phyloP scores from a whole-genome alignment of 2,888 invertebrate genomes.

The Megamerina dolium region DNA sequence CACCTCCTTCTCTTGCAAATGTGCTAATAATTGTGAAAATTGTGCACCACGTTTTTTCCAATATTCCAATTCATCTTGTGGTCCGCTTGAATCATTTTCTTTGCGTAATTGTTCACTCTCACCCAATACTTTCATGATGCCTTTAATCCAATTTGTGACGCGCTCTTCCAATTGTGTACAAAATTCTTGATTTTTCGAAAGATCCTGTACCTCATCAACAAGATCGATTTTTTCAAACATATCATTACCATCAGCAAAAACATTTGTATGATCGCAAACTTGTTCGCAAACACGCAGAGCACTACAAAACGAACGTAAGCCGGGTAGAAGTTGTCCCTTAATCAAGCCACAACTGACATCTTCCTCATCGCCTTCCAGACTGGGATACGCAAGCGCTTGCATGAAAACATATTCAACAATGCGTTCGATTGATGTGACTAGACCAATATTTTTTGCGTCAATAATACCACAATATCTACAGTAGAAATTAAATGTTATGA shows the following conservation, averaged over 20 bases:
- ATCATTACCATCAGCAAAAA: conserved; percentile 68
- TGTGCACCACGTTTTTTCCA: conserved; percentile 94
- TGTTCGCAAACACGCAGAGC: conserved; percentile 83
- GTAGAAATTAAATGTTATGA: neutral
- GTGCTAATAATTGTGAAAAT: conserved; percentile 78
- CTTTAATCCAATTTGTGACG: conserved; percentile 73
- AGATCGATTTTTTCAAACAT: conserved; percentile 58
- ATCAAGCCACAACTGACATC: conserved; percentile 73
- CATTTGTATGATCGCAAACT: conserved; percentile 69
- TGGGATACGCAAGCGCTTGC: conserved; percentile 80
- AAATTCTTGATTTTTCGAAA: conserved; percentile 62
- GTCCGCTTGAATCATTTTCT: conserved; percentile 87
- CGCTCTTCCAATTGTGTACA: conserved; percentile 64
- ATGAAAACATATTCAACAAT: conserved; percentile 85
- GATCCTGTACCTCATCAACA: conserved; percentile 63
- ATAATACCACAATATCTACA: conserved; percentile 71
- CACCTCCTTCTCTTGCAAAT: conserved; percentile 70
- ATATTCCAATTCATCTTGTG: conserved; percentile 91
- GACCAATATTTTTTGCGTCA: conserved; percentile 69
- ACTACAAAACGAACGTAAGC: conserved; percentile 79
- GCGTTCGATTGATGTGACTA: conserved; percentile 81
- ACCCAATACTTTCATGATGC: conserved; percentile 74
- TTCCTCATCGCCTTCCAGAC: conserved; percentile 74
- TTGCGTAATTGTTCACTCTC: conserved; percentile 88
- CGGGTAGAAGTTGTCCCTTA: conserved; percentile 75